These are phyloP conservation scores for Pachypsylla venusta DNA, from an alignment of 1,140 invertebrate species.

Conservation along the genomic window DNA sequence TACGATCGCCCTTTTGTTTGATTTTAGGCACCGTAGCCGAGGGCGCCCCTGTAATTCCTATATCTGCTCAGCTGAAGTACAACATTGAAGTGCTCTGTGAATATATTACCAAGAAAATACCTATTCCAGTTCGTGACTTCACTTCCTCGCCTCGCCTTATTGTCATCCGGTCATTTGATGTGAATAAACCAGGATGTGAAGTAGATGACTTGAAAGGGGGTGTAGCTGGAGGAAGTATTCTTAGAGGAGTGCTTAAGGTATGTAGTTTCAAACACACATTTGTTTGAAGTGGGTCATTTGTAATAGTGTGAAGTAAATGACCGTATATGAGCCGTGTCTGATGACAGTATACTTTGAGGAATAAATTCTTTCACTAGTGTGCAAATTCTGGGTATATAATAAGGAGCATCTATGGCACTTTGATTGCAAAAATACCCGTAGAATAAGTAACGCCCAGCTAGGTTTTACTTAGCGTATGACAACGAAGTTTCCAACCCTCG, in stretches of 20 bases:
- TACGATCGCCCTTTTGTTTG: too few species aligned
- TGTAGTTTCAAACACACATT: conserved; percentile 25
- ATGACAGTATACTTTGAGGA: too few species aligned
- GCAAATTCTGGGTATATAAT: too few species aligned
- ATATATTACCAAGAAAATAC: conserved; percentile 96
- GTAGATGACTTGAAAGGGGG: conserved; percentile 96
- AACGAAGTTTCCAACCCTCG: too few species aligned
- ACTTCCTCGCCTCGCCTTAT: conserved; percentile 90
- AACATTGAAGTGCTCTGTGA: conserved; percentile 98
- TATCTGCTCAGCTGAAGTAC: conserved; percentile 97
- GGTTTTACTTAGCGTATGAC: too few species aligned
- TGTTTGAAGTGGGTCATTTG: too few species aligned
- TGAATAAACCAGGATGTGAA: conserved; percentile 98
- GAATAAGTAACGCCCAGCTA: too few species aligned
- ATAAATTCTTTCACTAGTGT: too few species aligned
- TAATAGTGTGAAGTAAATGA: too few species aligned
- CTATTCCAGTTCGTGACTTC: conserved; percentile 89
- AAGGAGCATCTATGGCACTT: too few species aligned
- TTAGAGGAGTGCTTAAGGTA: conserved; percentile 86
- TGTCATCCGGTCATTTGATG: conserved; percentile 98
- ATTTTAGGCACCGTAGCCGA: conserved; percentile 85
- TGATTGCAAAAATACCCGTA: too few species aligned
- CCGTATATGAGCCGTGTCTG: too few species aligned
- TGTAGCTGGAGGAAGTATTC: conserved; percentile 94
- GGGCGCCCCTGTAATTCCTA: conserved; percentile 94